Base-by-base conservation (phyloP, 2,797 vertebrate species). In the Hapalemur alaotrensis region DNA sequence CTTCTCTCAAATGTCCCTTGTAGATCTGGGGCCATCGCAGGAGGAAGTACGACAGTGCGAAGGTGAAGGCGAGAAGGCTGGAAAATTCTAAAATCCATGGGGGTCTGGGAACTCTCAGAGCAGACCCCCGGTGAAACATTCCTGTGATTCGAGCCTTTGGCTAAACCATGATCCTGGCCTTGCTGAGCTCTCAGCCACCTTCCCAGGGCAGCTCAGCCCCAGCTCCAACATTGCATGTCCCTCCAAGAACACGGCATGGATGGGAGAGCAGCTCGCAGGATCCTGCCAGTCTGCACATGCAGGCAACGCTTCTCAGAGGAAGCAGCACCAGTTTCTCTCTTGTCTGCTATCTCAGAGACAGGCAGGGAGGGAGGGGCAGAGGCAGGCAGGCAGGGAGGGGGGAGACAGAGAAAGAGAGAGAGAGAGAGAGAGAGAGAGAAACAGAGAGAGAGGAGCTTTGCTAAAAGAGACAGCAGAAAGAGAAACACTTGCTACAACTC, bases 1-100 rank as follows among this genome's bases (percentile, higher is more conserved):
- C 95, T 98, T 97, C 89, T 67, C 93, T 96, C 93, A 95, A 83
- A 97, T 82, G 89, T 95, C 98, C 92, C 86, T 95, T 78, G 91
- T 92, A 97, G 95, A 94, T 86, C 92, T 89, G 95, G 82, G 90
- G 96, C 89, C 97, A 97, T 94, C 84, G 97, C 92, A 41, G 93
- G 93, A 61, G 32, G 85, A 98, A 97, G 57, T 65, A 69, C 95
- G 94, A 94, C 1, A 88, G 84, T 43, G 89, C 48, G 0, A 82
- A 98, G 95, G 93, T 89, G 93, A 96, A 97, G 70, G 95, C 48
- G 92, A 63, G 48, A 95, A 97, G 94, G 84, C 80, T 93, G 82
- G 78, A 96, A 96, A 96, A 90, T 94, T 69, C 94, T 94, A 41
- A 96, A 93, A 97, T 95, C 96, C 97, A 97, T 52, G 80, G 92